Percentiles rank a stretch among this genome's conserved stretches.
phyloP scores from a whole-genome alignment of 2,797 vertebrate genomes.

The Chloroceryle amazona region DNA sequence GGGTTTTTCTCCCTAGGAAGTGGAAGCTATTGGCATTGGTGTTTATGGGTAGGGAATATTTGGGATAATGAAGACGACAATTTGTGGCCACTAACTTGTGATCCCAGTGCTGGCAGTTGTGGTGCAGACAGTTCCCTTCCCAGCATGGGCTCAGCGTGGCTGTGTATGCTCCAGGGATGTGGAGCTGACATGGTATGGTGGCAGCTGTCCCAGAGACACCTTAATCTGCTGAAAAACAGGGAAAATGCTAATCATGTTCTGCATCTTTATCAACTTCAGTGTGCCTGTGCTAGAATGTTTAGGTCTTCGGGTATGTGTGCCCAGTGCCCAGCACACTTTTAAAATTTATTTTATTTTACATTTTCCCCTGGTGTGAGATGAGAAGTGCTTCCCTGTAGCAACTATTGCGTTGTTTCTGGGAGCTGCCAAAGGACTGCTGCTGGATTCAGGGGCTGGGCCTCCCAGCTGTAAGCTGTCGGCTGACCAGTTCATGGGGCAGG shows the following conservation, averaged over 20 bases:
- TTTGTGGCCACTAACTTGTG: neutral
- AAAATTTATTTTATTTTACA: no score
- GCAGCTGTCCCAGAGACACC: neutral
- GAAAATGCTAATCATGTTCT: neutral
- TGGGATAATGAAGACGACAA: neutral
- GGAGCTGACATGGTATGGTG: neutral
- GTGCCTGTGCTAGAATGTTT: neutral
- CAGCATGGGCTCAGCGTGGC: neutral
- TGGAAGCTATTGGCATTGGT: neutral
- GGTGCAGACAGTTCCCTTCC: neutral
- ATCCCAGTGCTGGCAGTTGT: neutral
- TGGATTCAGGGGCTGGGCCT: neutral
- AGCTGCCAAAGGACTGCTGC: neutral
- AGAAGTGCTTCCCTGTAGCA: neutral
- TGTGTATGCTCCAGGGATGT: neutral
- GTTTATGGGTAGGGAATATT: neutral
- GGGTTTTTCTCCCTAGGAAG: neutral
- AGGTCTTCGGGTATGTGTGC: neutral
- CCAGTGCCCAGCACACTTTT: neutral
- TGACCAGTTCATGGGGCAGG: neutral
- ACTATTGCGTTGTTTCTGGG: neutral
- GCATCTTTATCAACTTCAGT: neutral
- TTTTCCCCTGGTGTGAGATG: neutral
- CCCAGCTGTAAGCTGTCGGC: neutral
- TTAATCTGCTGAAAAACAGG: neutral